A percentile compares a stretch with the other conserved stretches of the same genome.
These are phyloP conservation scores for Actinostola sp. DNA, from an alignment of 92 coral and sea anemone species.

Conservation along the genomic window DNA sequence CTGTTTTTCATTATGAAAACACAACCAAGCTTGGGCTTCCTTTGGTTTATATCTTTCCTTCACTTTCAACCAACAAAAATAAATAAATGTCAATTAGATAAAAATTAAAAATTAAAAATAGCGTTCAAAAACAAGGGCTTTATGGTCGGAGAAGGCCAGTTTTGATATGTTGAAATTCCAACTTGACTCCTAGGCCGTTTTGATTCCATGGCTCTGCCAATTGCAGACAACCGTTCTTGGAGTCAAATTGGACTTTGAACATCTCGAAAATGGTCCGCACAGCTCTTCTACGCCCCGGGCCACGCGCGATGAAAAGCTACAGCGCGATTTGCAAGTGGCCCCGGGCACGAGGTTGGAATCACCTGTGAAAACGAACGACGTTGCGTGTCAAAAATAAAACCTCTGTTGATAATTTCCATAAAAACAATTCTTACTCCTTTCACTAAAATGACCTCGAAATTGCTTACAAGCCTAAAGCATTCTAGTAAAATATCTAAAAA, in stretches of 20 bases:
- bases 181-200: neutral
- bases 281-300: constrained; percentile 6
- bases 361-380: constrained; percentile 5
- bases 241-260: neutral
- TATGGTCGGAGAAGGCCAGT: neutral
- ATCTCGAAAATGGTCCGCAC: neutral
- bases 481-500: constrained; percentile 18
- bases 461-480: constrained; percentile 39
- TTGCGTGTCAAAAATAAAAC: constrained; percentile 11
- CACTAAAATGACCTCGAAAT: constrained; percentile 18
- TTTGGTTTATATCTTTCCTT: constrained; percentile 1
- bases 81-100: constrained; percentile 16
- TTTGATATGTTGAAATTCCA: constrained; percentile 4
- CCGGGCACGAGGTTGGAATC: constrained; percentile 3
- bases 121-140: neutral
- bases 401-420: neutral
- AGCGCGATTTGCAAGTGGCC: constrained; percentile 6
- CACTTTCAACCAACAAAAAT: constrained; percentile 18
- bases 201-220: too few species aligned
- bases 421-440: neutral
- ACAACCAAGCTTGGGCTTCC: constrained; percentile 1
- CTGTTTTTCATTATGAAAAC: neutral
- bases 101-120: constrained; percentile 17
- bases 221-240: neutral
- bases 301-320: constrained; percentile 1